These are phyloP conservation scores for Eristalinus aeneus DNA, from an alignment of 2,888 invertebrate genomes.

Conservation along the genomic window DNA sequence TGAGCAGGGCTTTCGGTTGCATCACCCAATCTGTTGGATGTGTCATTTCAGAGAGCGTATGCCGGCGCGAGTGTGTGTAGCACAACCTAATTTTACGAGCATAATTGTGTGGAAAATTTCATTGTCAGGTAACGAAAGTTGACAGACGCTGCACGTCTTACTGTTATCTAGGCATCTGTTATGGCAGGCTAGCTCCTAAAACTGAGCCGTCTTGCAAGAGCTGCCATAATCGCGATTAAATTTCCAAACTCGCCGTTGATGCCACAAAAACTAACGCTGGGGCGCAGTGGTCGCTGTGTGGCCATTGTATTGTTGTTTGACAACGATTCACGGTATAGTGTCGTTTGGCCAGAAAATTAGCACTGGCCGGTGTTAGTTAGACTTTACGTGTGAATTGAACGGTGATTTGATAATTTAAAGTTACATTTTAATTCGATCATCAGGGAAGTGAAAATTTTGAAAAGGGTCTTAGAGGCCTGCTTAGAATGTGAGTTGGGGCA, in stretches of 20 bases:
- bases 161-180: not conserved
- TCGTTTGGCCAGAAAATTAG: slow-evolving; percentile 16
- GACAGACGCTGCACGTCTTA: not conserved
- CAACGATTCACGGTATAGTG: slow-evolving; percentile 18
- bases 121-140: slow-evolving; percentile 29
- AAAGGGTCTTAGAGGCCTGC: not conserved
- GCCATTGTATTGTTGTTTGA: slow-evolving; percentile 33
- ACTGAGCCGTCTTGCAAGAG: not conserved
- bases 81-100: not conserved
- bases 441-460: not conserved
- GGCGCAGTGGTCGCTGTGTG: not conserved
- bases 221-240: slow-evolving; percentile 36
- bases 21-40: not conserved
- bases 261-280: not conserved
- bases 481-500: not conserved
- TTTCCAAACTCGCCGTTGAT: slow-evolving; percentile 11
- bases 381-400: slow-evolving; percentile 23
- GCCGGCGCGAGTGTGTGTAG: not conserved
- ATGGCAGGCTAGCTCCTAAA: not conserved
- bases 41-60: slow-evolving; percentile 16
- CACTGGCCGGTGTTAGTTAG: slow-evolving; percentile 12
- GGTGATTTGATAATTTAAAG: slow-evolving; percentile 21
- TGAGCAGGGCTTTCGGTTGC: slow-evolving; percentile 10
- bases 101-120: slow-evolving; percentile 9
- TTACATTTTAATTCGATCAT: slow-evolving; percentile 31